A percentile compares a stretch with the other conserved stretches of the same genome.
Evolutionary conservation across 2,113 vertebrate genomes (phyloP).

Genomic region (Anoplopoma fimbria): DNA sequence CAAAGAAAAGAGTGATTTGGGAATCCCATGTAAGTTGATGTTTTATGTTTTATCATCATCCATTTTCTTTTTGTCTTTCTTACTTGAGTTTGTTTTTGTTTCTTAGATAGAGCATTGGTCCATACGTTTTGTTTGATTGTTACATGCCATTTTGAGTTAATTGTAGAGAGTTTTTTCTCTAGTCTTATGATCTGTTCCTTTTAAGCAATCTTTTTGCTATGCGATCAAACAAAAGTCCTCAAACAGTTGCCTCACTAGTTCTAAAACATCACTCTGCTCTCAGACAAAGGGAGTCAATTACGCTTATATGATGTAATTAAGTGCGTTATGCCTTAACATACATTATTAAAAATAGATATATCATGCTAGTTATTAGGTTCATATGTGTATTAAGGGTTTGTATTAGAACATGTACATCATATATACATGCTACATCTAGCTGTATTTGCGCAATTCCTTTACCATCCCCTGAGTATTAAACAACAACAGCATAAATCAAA

Average conservation of each 20-base stretch:
- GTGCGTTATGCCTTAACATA: background rate
- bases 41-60: constrained; percentile 81
- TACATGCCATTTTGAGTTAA: constrained; percentile 18
- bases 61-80: constrained; percentile 43
- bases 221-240: constrained; percentile 28
- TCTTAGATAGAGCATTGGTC: constrained; percentile 12
- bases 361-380: background rate
- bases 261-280: background rate
- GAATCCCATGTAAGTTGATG: constrained; percentile 96
- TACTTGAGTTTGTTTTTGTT: constrained; percentile 25
- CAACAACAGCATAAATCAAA: background rate
- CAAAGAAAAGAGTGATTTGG: constrained; percentile 95
- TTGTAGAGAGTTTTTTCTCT: constrained; percentile 13
- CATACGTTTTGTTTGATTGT: background rate
- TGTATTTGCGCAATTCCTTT: background rate
- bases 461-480: background rate
- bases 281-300: constrained; percentile 15
- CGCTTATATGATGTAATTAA: background rate
- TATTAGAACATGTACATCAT: no score
- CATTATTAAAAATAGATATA: background rate
- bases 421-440: no score
- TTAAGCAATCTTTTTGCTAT: constrained; percentile 21
- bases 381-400: background rate
- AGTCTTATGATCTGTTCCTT: constrained; percentile 2
- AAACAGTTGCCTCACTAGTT: constrained; percentile 2